Evolutionary conservation across 64 coral and sea anemone genomes (phyloP).

Genomic region (Pocillopora damicornis): DNA sequence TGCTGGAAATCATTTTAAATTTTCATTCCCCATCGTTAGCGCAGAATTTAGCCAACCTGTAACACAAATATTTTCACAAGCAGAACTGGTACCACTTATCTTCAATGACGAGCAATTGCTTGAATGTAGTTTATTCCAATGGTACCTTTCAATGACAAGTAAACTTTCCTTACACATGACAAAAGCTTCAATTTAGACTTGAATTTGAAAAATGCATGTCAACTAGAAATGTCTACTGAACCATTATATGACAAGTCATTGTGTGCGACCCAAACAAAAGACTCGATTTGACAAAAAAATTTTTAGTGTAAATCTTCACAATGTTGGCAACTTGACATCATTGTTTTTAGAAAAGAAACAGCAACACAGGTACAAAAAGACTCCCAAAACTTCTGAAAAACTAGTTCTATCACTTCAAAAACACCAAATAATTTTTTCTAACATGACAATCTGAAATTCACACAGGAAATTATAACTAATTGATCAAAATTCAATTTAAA

Average conservation of each 20-base stretch:
- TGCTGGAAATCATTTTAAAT: not conserved
- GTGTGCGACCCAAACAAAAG: not conserved
- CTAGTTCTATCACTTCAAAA: not conserved
- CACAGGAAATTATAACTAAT: not conserved
- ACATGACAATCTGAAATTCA: not conserved
- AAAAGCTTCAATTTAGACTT: not conserved
- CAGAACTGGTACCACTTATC: not conserved
- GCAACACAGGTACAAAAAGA: not conserved
- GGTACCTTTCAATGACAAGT: not conserved
- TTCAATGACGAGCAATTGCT: not conserved
- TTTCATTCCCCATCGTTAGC: not conserved
- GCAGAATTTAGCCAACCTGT: not conserved
- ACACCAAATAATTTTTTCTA: not conserved
- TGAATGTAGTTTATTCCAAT: not conserved
- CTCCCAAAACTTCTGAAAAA: not conserved
- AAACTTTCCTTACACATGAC: not conserved
- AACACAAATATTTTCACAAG: not conserved
- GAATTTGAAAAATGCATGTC: not conserved
- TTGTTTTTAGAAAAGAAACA: not conserved
- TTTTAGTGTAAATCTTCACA: not conserved
- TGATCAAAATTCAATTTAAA: not conserved
- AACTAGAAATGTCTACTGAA: not conserved
- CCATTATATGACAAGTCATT: no score
- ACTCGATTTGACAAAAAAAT: not conserved
- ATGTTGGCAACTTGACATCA: conserved; percentile 32